A percentile compares a stretch with the other conserved stretches of the same genome.
phyloP scores from a whole-genome alignment of 2,113 vertebrate species.

The Caracal caracal region DNA sequence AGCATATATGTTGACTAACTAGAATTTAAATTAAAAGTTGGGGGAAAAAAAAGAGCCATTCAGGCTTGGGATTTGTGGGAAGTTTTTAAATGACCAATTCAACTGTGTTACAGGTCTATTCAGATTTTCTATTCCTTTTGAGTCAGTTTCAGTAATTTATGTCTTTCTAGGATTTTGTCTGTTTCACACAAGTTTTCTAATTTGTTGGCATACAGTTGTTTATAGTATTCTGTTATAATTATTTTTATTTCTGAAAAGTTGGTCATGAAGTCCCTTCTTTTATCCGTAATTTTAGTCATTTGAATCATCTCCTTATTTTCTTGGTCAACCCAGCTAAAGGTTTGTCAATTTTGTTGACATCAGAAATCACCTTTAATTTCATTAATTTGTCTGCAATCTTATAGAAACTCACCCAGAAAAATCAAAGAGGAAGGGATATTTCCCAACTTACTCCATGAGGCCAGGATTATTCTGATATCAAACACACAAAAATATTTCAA shows the following conservation, averaged over 20 bases:
- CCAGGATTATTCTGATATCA: not conserved
- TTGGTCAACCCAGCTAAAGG: not conserved
- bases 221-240: not conserved
- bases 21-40: no score
- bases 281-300: not conserved
- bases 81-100: slow-evolving; percentile 5
- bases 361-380: not conserved
- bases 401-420: not conserved
- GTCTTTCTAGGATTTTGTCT: not conserved
- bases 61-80: not conserved
- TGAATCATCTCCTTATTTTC: not conserved
- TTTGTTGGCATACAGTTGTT: not conserved
- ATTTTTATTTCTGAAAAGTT: not conserved
- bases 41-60: not conserved
- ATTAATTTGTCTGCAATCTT: not conserved
- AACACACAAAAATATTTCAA: not conserved
- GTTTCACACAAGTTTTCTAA: not conserved
- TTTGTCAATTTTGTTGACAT: not conserved
- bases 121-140: not conserved
- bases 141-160: not conserved
- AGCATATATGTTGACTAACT: no score
- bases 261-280: not conserved
- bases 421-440: not conserved
- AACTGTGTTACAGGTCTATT: not conserved
- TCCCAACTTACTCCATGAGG: not conserved